Percentiles rank a stretch among this genome's conserved stretches.
Conservation (phyloP, 2,888 invertebrate species). For the Balanococcus diminutus region DNA sequence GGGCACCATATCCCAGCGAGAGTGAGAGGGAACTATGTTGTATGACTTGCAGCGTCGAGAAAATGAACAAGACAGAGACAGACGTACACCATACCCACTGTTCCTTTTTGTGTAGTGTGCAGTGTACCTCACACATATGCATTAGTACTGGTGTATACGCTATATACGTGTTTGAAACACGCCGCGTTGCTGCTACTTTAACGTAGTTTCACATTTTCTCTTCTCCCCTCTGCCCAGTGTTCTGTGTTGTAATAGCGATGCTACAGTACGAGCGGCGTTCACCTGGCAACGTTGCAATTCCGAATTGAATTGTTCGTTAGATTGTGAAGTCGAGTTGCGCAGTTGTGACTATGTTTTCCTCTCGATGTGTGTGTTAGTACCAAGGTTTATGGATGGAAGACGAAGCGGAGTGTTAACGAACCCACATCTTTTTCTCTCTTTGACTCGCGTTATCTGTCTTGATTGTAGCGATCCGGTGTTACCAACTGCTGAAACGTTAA, state of each 20-base stretch:
- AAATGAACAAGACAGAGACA: background rate
- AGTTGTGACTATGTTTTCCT: background rate
- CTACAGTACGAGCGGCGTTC: background rate
- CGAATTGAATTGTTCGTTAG: slow-evolving; percentile 27
- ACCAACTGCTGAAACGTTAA: background rate
- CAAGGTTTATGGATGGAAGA: background rate
- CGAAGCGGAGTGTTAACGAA: slow-evolving; percentile 41
- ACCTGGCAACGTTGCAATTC: slow-evolving; percentile 41
- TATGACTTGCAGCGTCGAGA: background rate
- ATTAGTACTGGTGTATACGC: background rate
- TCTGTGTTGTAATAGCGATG: background rate
- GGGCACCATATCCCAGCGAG: background rate
- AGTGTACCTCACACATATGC: background rate
- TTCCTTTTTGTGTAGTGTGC: background rate
- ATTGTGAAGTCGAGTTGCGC: slow-evolving; percentile 12
- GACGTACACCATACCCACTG: background rate
- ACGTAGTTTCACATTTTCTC: slow-evolving; percentile 52
- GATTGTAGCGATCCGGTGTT: background rate
- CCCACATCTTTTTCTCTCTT: slow-evolving; percentile 26
- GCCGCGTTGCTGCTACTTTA: background rate
- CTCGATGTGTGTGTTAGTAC: background rate
- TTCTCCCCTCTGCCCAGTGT: background rate
- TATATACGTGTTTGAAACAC: slow-evolving; percentile 22
- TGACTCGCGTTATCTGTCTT: background rate
- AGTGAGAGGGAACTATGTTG: background rate